A percentile compares a stretch with the other conserved stretches of the same genome.
Evolutionary conservation across 2,797 vertebrate genomes (phyloP).

Genomic region (Phataginus tetradactyla): DNA sequence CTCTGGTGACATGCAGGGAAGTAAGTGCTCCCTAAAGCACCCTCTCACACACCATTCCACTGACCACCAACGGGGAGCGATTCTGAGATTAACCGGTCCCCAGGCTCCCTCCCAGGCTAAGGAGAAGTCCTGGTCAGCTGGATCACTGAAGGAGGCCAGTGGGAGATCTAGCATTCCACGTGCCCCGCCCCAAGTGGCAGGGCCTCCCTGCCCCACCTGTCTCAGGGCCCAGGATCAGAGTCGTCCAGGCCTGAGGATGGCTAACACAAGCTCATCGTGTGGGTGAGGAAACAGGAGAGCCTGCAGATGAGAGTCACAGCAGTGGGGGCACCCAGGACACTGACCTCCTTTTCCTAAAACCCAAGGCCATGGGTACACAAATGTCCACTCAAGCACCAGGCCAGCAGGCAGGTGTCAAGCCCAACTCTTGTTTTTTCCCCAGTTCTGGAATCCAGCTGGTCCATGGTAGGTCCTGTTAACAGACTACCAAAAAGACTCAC

Average conservation of each 20-base stretch:
- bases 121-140: background rate
- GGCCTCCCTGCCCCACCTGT: background rate
- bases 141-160: background rate
- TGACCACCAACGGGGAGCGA: background rate
- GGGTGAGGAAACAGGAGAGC: background rate
- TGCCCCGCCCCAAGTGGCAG: too few species aligned
- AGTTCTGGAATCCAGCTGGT: background rate
- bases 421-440: background rate
- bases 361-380: background rate
- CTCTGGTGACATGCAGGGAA: background rate
- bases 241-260: background rate
- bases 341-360: background rate
- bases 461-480: background rate
- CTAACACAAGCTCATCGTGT: background rate
- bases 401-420: background rate
- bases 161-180: background rate
- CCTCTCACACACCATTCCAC: background rate
- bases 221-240: background rate
- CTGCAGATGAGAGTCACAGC: background rate
- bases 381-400: background rate
- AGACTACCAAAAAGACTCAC: background rate
- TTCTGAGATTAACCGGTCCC: background rate
- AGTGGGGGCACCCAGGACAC: background rate
- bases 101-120: too few species aligned
- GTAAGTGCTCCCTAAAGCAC: background rate